These are phyloP conservation scores for Drosophila jambulina DNA, from an alignment of 1,140 invertebrate species.

Conservation along the genomic window DNA sequence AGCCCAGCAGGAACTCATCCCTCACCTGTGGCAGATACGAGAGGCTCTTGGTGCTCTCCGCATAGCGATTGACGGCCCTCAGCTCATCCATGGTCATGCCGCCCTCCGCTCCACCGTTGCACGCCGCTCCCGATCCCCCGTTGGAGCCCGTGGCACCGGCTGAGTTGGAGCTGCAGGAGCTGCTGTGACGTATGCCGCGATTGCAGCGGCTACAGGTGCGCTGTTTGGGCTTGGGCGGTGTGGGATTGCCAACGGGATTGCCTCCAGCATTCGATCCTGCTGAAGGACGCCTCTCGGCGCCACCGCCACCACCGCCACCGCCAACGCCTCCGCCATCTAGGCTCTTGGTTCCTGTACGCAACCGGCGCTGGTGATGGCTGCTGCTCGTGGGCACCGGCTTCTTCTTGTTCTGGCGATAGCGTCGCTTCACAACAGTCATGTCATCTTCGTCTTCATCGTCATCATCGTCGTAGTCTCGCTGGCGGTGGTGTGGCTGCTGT, in stretches of 20 bases:
- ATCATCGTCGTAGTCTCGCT: constrained; percentile 69
- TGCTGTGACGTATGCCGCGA: constrained; percentile 85
- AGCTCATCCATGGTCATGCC: constrained; percentile 94
- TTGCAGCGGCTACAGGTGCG: constrained; percentile 80
- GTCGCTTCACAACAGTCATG: constrained; percentile 69
- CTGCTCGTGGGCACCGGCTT: constrained; percentile 51
- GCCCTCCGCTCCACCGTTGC: constrained; percentile 39
- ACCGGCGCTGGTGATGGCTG: constrained; percentile 74
- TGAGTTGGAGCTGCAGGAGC: constrained; percentile 89
- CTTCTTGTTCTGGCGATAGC: constrained; percentile 83
- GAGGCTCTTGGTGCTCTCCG: constrained; percentile 96
- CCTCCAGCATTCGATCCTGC: constrained; percentile 19
- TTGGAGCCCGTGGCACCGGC: constrained; percentile 86
- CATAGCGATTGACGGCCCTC: constrained; percentile 93
- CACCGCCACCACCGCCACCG: constrained; percentile 26
- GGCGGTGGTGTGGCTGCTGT: constrained; percentile 28
- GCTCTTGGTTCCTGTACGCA: constrained; percentile 76
- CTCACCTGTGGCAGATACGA: constrained; percentile 95
- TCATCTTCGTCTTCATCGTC: constrained; percentile 79
- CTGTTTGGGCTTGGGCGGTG: constrained; percentile 54
- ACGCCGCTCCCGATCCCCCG: constrained; percentile 88
- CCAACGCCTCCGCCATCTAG: constrained; percentile 58
- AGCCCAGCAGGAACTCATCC: constrained; percentile 84
- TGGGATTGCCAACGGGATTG: constrained; percentile 21
- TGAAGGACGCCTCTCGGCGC: constrained; percentile 45